phyloP scores from a whole-genome alignment of 2,113 vertebrate genomes.

The Lanius collurio region DNA sequence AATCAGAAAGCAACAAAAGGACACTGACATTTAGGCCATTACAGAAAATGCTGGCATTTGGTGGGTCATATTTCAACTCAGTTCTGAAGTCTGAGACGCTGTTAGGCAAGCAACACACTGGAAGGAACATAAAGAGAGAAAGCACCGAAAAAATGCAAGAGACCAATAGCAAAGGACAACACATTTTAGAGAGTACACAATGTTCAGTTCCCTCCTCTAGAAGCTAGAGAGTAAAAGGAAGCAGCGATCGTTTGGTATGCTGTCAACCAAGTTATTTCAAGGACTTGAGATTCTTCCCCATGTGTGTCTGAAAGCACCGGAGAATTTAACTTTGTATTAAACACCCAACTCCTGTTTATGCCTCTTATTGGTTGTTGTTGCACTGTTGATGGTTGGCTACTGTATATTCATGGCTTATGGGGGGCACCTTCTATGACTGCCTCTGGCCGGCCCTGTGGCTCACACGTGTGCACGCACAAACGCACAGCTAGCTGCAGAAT shows the following conservation, averaged over 20 bases:
- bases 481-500: no score
- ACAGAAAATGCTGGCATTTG: not conserved
- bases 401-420: fast-evolving
- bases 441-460: no score
- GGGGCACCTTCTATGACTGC: no score
- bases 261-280: not conserved
- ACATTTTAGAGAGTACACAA: not conserved
- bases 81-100: not conserved
- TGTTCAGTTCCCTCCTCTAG: not conserved
- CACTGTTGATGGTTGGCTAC: not conserved
- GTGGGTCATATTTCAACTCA: not conserved
- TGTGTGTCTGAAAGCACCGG: not conserved
- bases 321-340: not conserved
- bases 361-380: not conserved
- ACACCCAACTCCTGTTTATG: not conserved
- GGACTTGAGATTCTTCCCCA: not conserved
- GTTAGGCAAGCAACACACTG: not conserved
- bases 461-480: no score
- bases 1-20: constrained; percentile 8
- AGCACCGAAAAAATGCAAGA: not conserved
- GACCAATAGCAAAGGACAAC: not conserved
- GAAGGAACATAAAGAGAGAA: not conserved
- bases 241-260: fast-evolving
- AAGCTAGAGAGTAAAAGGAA: not conserved
- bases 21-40: not conserved